These are phyloP conservation scores for Tipula unca DNA, from an alignment of 2,888 invertebrate genomes.

Conservation along the genomic window DNA sequence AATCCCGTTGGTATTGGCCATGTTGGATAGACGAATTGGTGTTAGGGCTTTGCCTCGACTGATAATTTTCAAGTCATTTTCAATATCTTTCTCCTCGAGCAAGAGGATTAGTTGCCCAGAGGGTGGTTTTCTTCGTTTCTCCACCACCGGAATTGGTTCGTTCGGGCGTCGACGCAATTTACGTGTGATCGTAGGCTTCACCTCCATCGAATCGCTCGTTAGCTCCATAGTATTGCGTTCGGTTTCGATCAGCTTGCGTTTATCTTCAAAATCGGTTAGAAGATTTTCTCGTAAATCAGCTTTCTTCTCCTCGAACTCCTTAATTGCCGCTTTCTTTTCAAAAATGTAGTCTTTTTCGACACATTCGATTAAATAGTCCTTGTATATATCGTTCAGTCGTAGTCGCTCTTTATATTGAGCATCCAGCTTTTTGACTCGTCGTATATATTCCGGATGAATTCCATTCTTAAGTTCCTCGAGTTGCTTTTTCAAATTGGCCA, in stretches of 20 bases:
- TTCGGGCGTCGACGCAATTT: slow-evolving; percentile 88
- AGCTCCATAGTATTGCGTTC: slow-evolving; percentile 84
- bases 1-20: slow-evolving; percentile 33
- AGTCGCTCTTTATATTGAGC: slow-evolving; percentile 72
- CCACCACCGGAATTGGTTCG: slow-evolving; percentile 82
- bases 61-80: slow-evolving; percentile 75
- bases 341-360: slow-evolving; percentile 79
- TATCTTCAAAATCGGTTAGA: slow-evolving; percentile 86
- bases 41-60: slow-evolving; percentile 50
- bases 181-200: slow-evolving; percentile 93
- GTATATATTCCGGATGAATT: slow-evolving; percentile 75
- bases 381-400: slow-evolving; percentile 63
- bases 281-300: slow-evolving; percentile 78
- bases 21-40: slow-evolving; percentile 38
- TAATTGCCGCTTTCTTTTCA: slow-evolving; percentile 80
- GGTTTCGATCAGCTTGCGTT: slow-evolving; percentile 77
- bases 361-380: slow-evolving; percentile 75
- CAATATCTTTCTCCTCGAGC: slow-evolving; percentile 82
- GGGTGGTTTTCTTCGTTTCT: slow-evolving; percentile 76
- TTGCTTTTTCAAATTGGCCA: slow-evolving; percentile 81
- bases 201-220: slow-evolving; percentile 80
- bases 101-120: slow-evolving; percentile 80
- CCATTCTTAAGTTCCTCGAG: slow-evolving; percentile 80
- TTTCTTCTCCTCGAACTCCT: slow-evolving; percentile 93
- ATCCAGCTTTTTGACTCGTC: slow-evolving; percentile 73